phyloP scores from a whole-genome alignment of 2,888 invertebrate species.

The Poecilus cupreus region DNA sequence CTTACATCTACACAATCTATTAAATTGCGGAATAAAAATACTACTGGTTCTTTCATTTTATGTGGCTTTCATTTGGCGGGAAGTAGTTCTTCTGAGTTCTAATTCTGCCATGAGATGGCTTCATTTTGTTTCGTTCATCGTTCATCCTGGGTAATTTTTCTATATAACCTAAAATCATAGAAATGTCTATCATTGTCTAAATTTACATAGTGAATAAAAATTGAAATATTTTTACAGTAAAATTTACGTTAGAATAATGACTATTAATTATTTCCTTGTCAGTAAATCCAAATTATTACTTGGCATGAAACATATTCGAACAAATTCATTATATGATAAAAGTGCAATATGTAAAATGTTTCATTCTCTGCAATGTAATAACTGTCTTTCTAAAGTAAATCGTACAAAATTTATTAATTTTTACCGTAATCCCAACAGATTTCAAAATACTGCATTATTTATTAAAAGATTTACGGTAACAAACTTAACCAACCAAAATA shows the following conservation, averaged over 20 bases:
- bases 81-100: neutral
- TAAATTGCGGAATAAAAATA: too few relatives aligned
- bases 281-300: slow-evolving; percentile 38
- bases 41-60: neutral
- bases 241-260: neutral
- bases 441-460: neutral
- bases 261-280: slow-evolving; percentile 26
- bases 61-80: neutral
- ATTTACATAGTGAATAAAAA: slow-evolving; percentile 3
- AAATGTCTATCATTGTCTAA: neutral
- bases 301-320: neutral
- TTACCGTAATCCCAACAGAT: neutral
- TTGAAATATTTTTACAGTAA: neutral
- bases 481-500: neutral
- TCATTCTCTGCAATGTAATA: slow-evolving; percentile 38
- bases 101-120: neutral
- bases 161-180: slow-evolving; percentile 15
- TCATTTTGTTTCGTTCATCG: neutral
- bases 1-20: too few relatives aligned
- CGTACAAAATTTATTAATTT: neutral
- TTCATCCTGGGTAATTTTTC: neutral
- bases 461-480: slow-evolving; percentile 24
- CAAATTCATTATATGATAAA: neutral
- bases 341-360: slow-evolving; percentile 22
- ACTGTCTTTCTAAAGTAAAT: neutral